A percentile compares a stretch with the other conserved stretches of the same genome.
Evolutionary conservation across 2,888 invertebrate species (phyloP).

Genomic region (Drosophila formosana): DNA sequence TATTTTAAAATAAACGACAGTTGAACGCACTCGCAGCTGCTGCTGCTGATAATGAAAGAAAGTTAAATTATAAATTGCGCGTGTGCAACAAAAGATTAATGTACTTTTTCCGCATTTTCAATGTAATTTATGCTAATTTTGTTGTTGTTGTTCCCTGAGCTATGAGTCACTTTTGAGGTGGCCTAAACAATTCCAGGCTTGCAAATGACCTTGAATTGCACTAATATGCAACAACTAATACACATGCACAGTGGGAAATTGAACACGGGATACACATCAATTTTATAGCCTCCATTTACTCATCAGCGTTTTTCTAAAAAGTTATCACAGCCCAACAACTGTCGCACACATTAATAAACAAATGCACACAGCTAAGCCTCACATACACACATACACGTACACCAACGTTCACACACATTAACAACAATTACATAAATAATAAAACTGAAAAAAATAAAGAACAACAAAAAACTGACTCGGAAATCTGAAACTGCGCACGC

Average conservation of each 20-base stretch:
- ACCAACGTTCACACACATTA: background rate
- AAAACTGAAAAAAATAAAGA: slow-evolving; percentile 15
- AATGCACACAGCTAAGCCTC: too few species aligned
- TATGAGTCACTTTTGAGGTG: slow-evolving; percentile 40
- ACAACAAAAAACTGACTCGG: slow-evolving; percentile 12
- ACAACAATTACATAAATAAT: slow-evolving; percentile 39
- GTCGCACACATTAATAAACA: slow-evolving; percentile 10
- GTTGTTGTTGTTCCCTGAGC: background rate
- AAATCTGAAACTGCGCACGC: slow-evolving; percentile 60
- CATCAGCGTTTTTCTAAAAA: slow-evolving; percentile 43
- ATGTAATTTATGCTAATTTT: background rate
- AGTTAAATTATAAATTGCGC: slow-evolving; percentile 14
- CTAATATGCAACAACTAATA: slow-evolving; percentile 17
- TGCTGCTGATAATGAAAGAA: slow-evolving; percentile 57
- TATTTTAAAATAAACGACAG: slow-evolving; percentile 43
- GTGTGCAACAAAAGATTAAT: slow-evolving; percentile 14
- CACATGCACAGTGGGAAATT: slow-evolving; percentile 10
- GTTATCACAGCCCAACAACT: slow-evolving; percentile 42
- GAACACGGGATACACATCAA: slow-evolving; percentile 18
- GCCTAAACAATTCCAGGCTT: slow-evolving; percentile 21
- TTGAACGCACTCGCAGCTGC: slow-evolving; percentile 72
- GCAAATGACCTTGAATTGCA: slow-evolving; percentile 55
- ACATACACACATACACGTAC: slow-evolving; percentile 1
- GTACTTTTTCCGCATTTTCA: slow-evolving; percentile 7
- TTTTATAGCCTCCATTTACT: slow-evolving; percentile 36